A percentile compares a stretch with the other conserved stretches of the same genome.
Conservation (phyloP, 2,113 vertebrate species). For the Rhinogobius similis region DNA sequence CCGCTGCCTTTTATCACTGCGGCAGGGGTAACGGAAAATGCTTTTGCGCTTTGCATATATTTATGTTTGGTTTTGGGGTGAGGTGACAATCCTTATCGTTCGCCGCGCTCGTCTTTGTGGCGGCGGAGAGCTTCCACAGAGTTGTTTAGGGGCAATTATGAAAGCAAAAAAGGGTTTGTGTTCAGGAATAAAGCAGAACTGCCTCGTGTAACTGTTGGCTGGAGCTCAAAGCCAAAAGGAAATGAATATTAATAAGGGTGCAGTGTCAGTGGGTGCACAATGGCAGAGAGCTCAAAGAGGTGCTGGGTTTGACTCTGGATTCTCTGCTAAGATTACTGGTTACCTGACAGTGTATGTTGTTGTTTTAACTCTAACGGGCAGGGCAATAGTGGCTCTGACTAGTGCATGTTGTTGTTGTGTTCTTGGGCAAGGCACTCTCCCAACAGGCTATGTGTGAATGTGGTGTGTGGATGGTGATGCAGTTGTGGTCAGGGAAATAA, state of each 20-base stretch:
- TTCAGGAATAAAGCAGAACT: too few relatives aligned
- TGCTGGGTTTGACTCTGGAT: neutral
- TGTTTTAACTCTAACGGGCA: too few relatives aligned
- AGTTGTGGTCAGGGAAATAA: too few relatives aligned
- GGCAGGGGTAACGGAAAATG: constrained; percentile 3
- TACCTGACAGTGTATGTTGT: too few relatives aligned
- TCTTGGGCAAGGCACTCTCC: too few relatives aligned
- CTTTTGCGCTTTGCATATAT: constrained; percentile 14
- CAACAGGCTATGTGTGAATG: too few relatives aligned
- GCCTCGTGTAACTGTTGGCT: neutral
- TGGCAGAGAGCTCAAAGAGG: neutral
- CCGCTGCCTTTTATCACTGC: constrained; percentile 11
- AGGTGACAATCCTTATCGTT: neutral
- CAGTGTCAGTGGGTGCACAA: neutral
- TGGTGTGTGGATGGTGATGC: too few relatives aligned
- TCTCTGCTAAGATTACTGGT: neutral
- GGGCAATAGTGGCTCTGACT: too few relatives aligned
- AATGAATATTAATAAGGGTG: neutral
- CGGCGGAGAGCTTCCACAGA: neutral
- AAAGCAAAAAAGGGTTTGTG: neutral
- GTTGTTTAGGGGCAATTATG: neutral
- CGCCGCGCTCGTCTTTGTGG: neutral
- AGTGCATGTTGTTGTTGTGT: too few relatives aligned
- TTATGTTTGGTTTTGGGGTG: neutral
- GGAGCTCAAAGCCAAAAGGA: neutral